These are phyloP conservation scores for Strigamia crassipes DNA, from an alignment of 2,888 invertebrate genomes.

Conservation along the genomic window DNA sequence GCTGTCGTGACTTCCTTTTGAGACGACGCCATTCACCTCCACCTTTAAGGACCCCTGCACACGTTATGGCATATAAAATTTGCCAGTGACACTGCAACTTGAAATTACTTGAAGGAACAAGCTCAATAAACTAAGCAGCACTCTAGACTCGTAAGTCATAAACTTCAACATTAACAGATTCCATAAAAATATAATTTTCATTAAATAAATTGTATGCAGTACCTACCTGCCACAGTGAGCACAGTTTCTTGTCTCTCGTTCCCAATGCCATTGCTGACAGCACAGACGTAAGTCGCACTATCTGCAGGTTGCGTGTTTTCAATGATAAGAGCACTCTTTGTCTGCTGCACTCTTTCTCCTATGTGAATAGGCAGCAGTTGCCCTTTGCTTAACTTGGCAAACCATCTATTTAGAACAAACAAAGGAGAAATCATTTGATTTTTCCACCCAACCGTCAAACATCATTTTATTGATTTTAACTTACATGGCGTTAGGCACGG, in stretches of 20 bases:
- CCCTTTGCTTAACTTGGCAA: slow-evolving; percentile 47
- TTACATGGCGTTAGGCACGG: slow-evolving; percentile 46
- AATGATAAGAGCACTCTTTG: slow-evolving; percentile 90
- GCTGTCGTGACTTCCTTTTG: background rate
- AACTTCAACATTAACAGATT: background rate
- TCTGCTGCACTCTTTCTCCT: slow-evolving; percentile 71
- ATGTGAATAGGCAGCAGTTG: slow-evolving; percentile 47
- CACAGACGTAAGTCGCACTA: slow-evolving; percentile 90
- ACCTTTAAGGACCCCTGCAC: background rate
- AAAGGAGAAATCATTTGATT: background rate
- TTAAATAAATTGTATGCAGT: background rate
- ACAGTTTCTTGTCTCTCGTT: slow-evolving; percentile 89
- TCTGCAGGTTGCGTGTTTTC: slow-evolving; percentile 90
- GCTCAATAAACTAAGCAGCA: background rate
- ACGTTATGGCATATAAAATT: slow-evolving; percentile 13
- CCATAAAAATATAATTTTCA: background rate
- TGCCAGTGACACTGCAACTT: background rate
- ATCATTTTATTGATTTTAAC: slow-evolving; percentile 4
- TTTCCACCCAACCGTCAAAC: background rate
- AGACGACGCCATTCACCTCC: background rate
- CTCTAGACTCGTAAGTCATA: background rate
- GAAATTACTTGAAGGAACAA: background rate
- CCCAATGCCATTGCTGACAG: slow-evolving; percentile 92
- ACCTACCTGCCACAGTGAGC: slow-evolving; percentile 76
- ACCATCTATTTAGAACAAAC: slow-evolving; percentile 42